Evolutionary conservation across 2,797 vertebrate genomes (phyloP), one percentile per base, ranked within the genome.

Genomic region (Gorsachius magnificus): DNA sequence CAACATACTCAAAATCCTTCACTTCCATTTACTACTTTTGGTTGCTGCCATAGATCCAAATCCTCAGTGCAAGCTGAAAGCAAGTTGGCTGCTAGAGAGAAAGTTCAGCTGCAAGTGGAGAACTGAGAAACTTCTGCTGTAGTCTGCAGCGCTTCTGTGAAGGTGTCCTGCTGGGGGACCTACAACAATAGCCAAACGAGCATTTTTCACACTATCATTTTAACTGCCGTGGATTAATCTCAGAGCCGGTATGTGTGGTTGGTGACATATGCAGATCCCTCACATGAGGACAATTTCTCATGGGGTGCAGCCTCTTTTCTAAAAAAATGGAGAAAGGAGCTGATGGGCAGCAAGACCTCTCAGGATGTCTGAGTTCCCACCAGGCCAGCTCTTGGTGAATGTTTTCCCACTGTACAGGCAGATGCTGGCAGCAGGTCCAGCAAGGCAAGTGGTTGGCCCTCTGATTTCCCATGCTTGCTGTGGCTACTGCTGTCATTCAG

Each of bases 131-230:
- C 41, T 68, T 66, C 29, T 87, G 25, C 35, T 48, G 0, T 6
- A 33, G 19, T 31, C 66, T 87, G 35, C 38, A 86, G 69, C 83
- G 65, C 41, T 71, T 29, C 72, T 65, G 16, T 80, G 43, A 41
- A 38, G 31, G 0, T 2, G 1, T 53, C 83, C 35, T 61, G 36
- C 50, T 3, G 5, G 14, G 28, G 18, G 2, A 36, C 25, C 65
- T 86, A 14, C 31, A 57, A 10, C 43, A 65, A 7, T 3, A 24
- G 41, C 26, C 26, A 78, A 41, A 35, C 25, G 3, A 57, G 25
- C 18, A 5, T 60, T 93, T 91, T 66, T 60, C 61, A 66, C 0
- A 0, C 60, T 61, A 22, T 35, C 19, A 6, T 75, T 87, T 87
- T 68, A 46, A 9, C 45, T 87, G 56, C 24, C 38, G 18, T 70